Conservation (phyloP, 2,888 invertebrate species). For the Leptogaster cylindrica region DNA sequence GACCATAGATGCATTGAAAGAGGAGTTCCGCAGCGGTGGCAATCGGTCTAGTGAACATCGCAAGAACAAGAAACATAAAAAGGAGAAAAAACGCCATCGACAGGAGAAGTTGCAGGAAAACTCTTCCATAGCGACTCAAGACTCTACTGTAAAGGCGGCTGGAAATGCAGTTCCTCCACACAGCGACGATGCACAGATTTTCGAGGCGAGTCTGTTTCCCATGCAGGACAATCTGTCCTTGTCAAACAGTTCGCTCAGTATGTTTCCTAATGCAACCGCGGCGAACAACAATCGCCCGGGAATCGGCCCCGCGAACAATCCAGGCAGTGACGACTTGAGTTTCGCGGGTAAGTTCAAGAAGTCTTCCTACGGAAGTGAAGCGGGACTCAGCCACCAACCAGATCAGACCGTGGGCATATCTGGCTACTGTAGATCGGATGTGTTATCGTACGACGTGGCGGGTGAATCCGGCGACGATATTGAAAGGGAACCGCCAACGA, state of each 20-base stretch:
- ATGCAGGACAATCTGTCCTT: constrained; percentile 49
- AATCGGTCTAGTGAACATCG: constrained; percentile 41
- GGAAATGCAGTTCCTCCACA: constrained; percentile 46
- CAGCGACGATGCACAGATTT: constrained; percentile 23
- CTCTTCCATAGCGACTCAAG: background rate
- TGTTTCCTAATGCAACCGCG: constrained; percentile 47
- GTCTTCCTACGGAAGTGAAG: constrained; percentile 24
- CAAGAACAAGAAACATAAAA: constrained; percentile 47
- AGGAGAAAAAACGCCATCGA: constrained; percentile 45
- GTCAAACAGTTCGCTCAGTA: constrained; percentile 56
- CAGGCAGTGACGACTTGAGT: constrained; percentile 53
- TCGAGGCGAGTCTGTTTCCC: constrained; percentile 19
- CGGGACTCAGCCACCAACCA: too few relatives aligned
- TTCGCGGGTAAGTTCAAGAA: constrained; percentile 59
- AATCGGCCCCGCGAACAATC: background rate
- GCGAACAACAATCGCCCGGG: constrained; percentile 1
- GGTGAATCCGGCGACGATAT: constrained; percentile 11
- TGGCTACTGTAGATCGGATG: background rate
- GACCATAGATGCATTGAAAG: background rate
- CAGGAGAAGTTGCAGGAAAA: background rate
- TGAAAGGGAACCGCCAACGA: too few relatives aligned
- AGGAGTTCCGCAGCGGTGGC: background rate
- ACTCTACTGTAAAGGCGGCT: background rate
- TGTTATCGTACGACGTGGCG: too few relatives aligned
- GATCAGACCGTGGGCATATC: background rate